These are phyloP conservation scores for Agriopis aurantiaria DNA, from an alignment of 2,888 invertebrate species.

Conservation along the genomic window DNA sequence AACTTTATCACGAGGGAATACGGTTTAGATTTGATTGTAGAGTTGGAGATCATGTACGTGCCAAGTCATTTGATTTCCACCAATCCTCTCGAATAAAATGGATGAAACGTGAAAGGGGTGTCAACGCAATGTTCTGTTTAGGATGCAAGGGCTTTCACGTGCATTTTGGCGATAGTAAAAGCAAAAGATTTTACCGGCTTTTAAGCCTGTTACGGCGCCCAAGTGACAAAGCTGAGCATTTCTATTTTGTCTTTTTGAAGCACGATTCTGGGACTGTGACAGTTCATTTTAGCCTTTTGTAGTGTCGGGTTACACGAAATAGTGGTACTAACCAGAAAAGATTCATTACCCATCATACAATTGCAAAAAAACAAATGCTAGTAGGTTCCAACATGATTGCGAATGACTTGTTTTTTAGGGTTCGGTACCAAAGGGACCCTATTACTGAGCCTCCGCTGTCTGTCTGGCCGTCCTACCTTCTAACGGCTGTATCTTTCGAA, in stretches of 20 bases:
- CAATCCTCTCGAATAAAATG: conserved; percentile 50
- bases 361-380: no score
- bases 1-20: conserved; percentile 27
- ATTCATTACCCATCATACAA: no score
- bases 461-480: no score
- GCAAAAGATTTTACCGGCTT: conserved; percentile 13
- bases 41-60: conserved; percentile 34
- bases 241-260: not conserved
- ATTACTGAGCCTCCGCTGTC: no score
- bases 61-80: conserved; percentile 48
- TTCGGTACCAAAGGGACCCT: no score
- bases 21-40: conserved; percentile 28
- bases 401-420: no score
- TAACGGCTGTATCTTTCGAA: no score
- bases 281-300: no score
- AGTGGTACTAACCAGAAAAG: no score
- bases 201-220: conserved; percentile 3
- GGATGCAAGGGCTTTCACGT: conserved; percentile 32
- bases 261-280: not conserved
- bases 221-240: not conserved
- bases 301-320: no score
- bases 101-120: conserved; percentile 48
- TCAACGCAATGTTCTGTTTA: conserved; percentile 41
- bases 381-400: no score
- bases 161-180: conserved; percentile 24